Base-by-base conservation (phyloP, 2,797 vertebrate genomes). In the Chanos chanos region DNA sequence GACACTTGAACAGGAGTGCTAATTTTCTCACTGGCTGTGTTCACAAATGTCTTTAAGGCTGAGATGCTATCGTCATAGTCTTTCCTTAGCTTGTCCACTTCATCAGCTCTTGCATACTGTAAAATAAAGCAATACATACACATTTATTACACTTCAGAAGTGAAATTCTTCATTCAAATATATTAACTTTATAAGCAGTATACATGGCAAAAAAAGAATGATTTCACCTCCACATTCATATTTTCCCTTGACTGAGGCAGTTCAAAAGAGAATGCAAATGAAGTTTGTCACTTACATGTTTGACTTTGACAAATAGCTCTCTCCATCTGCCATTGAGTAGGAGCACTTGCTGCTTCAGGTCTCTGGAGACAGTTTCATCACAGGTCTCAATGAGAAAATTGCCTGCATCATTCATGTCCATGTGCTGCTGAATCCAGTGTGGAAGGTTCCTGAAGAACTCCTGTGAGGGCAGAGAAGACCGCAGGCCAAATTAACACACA, bases 301-400 rank as follows among this genome's bases (percentile, higher is more conserved):
- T 99, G 77, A 98, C 96, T 90, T 98, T 93, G 85, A 98, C 91
- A 44, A 99, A 99, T 34, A 99, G 66, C 66, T 98, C 97, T 69
- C 96, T 92, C 97, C 97, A 99, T 33, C 97, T 87, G 40, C 97
- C 97, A 16, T 99, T 99, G 8, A 99, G 87, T 10, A 99, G 79
- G 0, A 99, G 85, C 45, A 99, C 85, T 56, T 99, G 97, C 75
- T 99, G 97, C 66, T 99, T 99, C 21, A 99, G 89, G 66, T 99
- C 96, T 25, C 94, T 89, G 12, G 97, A 99, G 43, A 99, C 92
- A 0, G 89, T 88, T n/a, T 99, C 96, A 44, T 99, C 94, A 6
- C 95, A 98, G 0, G 96, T 97, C 81, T 98, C 96, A 5, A 99
- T 99, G 1, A 99, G 91, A 73, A 99, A 99, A 84, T 99, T 99